Conservation (phyloP, 2,888 invertebrate species). For the Eupithecia dodoneata region DNA sequence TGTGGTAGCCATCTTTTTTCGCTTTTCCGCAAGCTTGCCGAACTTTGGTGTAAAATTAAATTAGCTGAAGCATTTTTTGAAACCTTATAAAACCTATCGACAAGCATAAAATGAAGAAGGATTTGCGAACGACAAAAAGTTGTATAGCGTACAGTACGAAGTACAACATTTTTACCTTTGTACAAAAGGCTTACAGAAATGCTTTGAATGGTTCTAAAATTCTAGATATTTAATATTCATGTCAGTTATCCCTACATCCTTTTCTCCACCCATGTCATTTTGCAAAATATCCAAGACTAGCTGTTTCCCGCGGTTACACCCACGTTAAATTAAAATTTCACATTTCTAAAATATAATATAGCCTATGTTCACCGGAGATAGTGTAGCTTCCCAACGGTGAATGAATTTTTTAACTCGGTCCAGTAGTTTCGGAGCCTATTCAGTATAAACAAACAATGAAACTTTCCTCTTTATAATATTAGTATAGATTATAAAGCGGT, state of each 20-base stretch:
- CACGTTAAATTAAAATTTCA: no score
- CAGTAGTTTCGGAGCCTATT: no score
- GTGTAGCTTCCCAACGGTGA: no score
- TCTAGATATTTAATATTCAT: neutral
- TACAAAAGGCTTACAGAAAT: neutral
- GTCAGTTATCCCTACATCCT: neutral
- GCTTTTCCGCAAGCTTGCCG: slow-evolving; percentile 30
- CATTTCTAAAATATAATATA: no score
- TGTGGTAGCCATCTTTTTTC: slow-evolving; percentile 39
- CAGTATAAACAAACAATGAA: no score
- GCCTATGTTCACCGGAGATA: no score
- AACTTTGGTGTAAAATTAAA: neutral
- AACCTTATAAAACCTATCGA: neutral
- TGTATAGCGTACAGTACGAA: neutral
- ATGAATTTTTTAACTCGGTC: no score
- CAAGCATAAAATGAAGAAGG: neutral
- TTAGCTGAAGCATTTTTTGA: slow-evolving; percentile 1
- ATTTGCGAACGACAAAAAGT: neutral
- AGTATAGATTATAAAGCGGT: no score
- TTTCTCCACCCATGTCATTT: neutral
- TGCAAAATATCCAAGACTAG: neutral
- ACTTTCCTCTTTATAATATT: no score
- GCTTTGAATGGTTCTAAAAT: neutral
- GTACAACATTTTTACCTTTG: neutral
- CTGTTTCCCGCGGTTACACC: no score